Conservation (phyloP, 2,113 vertebrate species). For the Calidris pygmaea region DNA sequence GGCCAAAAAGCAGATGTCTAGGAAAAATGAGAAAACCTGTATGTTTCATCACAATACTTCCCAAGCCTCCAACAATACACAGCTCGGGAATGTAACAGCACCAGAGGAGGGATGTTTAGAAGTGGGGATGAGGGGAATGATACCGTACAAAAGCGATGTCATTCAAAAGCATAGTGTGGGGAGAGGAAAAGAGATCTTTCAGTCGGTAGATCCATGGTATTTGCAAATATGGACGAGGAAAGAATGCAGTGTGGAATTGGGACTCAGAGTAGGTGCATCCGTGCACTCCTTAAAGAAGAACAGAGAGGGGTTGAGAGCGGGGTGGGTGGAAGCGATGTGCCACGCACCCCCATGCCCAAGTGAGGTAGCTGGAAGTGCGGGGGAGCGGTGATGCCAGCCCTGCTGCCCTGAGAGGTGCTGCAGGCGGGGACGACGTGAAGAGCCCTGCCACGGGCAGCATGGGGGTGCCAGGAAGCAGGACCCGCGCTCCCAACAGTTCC, state of each 20-base stretch:
- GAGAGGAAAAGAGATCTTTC: neutral
- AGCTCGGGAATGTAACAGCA: neutral
- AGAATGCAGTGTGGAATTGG: neutral
- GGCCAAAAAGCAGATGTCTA: neutral
- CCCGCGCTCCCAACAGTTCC: rapidly evolving
- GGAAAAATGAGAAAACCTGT: neutral
- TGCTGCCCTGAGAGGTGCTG: neutral
- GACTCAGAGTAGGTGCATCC: neutral
- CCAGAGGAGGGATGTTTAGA: neutral
- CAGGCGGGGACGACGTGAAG: rapidly evolving
- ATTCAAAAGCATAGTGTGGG: neutral
- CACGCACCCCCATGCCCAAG: rapidly evolving
- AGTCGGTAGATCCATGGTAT: neutral
- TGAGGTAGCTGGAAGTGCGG: rapidly evolving
- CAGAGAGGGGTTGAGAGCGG: rapidly evolving
- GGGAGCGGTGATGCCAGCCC: neutral
- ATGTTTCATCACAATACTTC: neutral
- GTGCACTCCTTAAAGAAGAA: neutral
- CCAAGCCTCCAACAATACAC: neutral
- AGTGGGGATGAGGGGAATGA: neutral
- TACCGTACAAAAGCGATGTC: neutral
- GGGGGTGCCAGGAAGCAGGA: neutral
- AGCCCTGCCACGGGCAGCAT: neutral
- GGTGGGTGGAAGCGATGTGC: neutral
- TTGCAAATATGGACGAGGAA: neutral